Conservation (phyloP, 2,797 vertebrate species). For the Ciconia nigra region DNA sequence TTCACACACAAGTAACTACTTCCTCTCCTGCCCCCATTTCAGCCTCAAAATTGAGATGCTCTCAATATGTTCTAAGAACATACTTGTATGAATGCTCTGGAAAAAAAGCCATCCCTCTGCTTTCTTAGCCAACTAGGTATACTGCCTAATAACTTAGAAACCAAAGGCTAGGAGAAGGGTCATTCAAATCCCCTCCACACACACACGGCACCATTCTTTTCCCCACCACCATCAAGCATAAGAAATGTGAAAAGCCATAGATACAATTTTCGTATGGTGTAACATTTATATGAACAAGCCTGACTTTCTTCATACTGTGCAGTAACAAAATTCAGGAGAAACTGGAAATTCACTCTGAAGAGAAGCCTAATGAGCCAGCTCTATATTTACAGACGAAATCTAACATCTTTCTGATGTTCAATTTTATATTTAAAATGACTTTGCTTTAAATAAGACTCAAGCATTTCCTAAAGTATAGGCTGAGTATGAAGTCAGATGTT, state of each 20-base stretch:
- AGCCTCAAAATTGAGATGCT: neutral
- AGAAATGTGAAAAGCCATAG: neutral
- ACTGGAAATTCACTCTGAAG: neutral
- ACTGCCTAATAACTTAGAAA: neutral
- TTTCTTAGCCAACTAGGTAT: neutral
- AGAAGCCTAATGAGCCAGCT: neutral
- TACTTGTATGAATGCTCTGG: neutral
- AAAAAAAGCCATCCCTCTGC: neutral
- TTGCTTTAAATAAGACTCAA: neutral
- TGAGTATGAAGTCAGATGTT: neutral
- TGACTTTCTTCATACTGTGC: neutral
- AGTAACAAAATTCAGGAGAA: neutral
- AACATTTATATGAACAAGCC: neutral
- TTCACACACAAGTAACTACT: neutral
- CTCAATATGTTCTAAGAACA: neutral
- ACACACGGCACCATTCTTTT: fast-evolving
- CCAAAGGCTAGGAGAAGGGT: neutral
- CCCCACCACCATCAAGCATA: neutral
- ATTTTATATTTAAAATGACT: neutral
- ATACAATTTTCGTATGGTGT: neutral
- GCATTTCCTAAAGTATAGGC: neutral
- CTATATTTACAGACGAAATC: neutral
- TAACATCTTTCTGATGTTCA: neutral
- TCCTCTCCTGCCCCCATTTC: neutral
- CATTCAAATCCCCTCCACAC: neutral